Percentiles rank a stretch among this genome's conserved stretches.
These are phyloP conservation scores for Scaeva pyrastri DNA, from an alignment of 2,888 invertebrate genomes.

Conservation along the genomic window DNA sequence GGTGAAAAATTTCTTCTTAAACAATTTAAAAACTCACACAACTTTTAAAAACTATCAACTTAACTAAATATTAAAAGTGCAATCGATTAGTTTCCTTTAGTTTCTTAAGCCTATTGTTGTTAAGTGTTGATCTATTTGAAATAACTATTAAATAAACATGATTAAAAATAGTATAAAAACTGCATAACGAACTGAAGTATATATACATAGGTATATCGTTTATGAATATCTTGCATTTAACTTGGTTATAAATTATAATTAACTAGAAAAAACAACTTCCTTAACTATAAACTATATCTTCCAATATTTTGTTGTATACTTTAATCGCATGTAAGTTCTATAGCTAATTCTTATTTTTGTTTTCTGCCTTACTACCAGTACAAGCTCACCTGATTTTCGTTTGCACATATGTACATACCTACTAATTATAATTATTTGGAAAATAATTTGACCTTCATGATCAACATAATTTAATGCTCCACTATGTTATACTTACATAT, in stretches of 20 bases:
- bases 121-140: not conserved
- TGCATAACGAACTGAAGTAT: not conserved
- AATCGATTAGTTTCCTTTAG: conserved; percentile 12
- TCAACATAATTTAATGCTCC: not conserved
- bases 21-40: not conserved
- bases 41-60: not conserved
- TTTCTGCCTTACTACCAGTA: not conserved
- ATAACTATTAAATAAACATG: not conserved
- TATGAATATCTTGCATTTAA: not conserved
- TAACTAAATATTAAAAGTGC: not conserved
- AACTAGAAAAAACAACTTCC: not conserved
- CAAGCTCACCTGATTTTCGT: not conserved
- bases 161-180: not conserved
- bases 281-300: conserved; percentile 9
- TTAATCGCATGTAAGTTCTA: conserved; percentile 1
- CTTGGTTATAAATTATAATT: not conserved
- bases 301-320: conserved; percentile 8
- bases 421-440: not conserved
- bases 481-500: not conserved
- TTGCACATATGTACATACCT: not conserved
- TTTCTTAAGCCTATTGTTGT: not conserved
- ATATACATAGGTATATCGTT: not conserved
- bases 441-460: conserved; percentile 13
- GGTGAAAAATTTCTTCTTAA: not conserved
- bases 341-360: not conserved